Base-by-base conservation (phyloP, 2,888 invertebrate genomes). In the Muschampia plurimacula region DNA sequence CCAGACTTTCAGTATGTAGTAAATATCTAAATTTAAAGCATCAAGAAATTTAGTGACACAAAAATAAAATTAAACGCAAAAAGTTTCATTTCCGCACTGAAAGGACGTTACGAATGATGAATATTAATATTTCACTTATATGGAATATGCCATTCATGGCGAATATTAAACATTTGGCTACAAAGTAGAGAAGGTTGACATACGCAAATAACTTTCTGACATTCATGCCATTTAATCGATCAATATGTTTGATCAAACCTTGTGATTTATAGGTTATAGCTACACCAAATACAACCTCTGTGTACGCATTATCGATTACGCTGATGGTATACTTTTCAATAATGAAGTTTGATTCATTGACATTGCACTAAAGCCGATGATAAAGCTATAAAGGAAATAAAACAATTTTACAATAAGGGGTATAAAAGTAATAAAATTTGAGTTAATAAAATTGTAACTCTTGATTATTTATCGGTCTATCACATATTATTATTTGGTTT, bases 81-180 rank as follows among this genome's bases (percentile, higher is more conserved):
- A 22, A 22, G 55, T 22, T 55, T 52, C 52, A 55, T 55, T 55
- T 55, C 55, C 55, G 55, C 9, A n/a, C n/a, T 52, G 6, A 52
- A 52, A 52, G 0, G 12, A 52, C n/a, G 49, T 22, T 55, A 55
- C 55, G 55, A 22, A 55, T 22, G 22, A 55, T 55, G 22, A 55
- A 55, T 55, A 55, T 55, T 55, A 55, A 55, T 55, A 55, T 52
- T 52, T 52, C 15, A 15, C 52, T 52, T 52, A 52, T 15, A 15
- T 49, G 49, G n/a, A 49, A 49, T 46, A 49, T 6, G 6, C 6
- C n/a, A 49, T 49, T 49, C 52, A 15, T 52, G 52, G 6, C 8
- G 15, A 52, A 52, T 52, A 52, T 52, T 52, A 52, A 52, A 13
- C 8, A 15, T 52, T 15, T 52, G 52, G 8, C 15, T 15, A 15